Conservation (phyloP, 2,888 invertebrate genomes). For the Marasmarcha lunaedactyla region DNA sequence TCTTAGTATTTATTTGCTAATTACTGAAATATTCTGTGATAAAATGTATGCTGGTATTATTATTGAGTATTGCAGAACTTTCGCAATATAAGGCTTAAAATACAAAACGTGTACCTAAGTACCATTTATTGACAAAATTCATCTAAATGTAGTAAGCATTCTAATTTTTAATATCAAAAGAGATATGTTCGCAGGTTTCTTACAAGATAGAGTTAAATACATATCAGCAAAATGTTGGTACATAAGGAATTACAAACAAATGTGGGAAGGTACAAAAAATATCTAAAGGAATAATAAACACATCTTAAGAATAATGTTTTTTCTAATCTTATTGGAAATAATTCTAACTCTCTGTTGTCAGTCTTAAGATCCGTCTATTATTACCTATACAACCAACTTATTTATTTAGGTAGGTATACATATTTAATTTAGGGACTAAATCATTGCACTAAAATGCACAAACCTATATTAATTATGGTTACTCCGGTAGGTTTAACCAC, state of each 20-base stretch:
- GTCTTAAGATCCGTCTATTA: constrained; percentile 63
- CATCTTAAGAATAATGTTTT: constrained; percentile 41
- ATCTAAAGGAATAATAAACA: constrained; percentile 43
- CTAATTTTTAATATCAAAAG: constrained; percentile 1
- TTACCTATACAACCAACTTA: constrained; percentile 26
- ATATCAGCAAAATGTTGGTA: background rate
- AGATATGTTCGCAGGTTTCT: constrained; percentile 2
- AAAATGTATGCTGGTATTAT: too few species aligned
- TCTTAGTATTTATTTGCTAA: too few species aligned
- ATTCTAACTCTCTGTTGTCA: constrained; percentile 29
- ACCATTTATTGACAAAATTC: too few species aligned
- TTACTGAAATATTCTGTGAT: too few species aligned
- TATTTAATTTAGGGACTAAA: background rate
- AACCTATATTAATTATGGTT: background rate
- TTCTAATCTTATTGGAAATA: constrained; percentile 21
- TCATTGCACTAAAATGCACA: constrained; percentile 20
- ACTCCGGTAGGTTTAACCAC: constrained; percentile 12
- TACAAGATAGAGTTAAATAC: constrained; percentile 5
- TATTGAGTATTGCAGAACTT: too few species aligned
- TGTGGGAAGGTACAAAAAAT: background rate
- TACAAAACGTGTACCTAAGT: too few species aligned
- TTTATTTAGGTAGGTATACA: constrained; percentile 19
- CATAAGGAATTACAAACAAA: too few species aligned
- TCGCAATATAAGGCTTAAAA: too few species aligned
- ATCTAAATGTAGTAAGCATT: too few species aligned